Conservation (phyloP, 2,888 invertebrate genomes). For the Phoenoteleia sp. region DNA sequence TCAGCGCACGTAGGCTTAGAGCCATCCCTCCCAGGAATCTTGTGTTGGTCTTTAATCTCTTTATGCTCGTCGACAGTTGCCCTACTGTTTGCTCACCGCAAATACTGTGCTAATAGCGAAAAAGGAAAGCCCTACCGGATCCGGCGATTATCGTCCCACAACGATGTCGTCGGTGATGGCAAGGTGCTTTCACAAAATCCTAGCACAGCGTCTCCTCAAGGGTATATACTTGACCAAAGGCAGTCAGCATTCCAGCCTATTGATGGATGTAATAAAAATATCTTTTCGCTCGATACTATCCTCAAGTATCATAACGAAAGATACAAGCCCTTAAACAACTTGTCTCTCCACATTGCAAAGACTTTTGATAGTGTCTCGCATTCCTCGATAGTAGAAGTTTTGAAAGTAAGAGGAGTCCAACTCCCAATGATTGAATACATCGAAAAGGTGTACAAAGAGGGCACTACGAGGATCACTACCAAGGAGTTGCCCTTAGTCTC, state of each 20-base stretch:
- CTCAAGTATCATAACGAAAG: no score
- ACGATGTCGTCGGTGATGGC: slow-evolving; percentile 21
- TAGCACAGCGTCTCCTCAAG: slow-evolving; percentile 72
- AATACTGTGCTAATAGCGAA: slow-evolving; percentile 18
- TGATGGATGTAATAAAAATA: slow-evolving; percentile 27
- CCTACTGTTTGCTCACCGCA: neutral
- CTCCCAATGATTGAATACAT: slow-evolving; percentile 4
- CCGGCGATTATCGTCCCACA: slow-evolving; percentile 21
- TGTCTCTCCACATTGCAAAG: slow-evolving; percentile 70
- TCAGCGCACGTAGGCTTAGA: slow-evolving; percentile 41
- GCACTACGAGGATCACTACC: slow-evolving; percentile 82
- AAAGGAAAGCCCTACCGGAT: neutral
- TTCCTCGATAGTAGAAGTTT: neutral
- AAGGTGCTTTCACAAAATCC: slow-evolving; percentile 16
- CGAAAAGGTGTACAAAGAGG: slow-evolving; percentile 72
- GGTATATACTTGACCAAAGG: slow-evolving; percentile 60
- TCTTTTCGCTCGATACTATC: slow-evolving; percentile 25
- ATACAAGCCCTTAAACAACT: slow-evolving; percentile 34
- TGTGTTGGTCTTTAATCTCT: slow-evolving; percentile 61
- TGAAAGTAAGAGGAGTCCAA: slow-evolving; percentile 4
- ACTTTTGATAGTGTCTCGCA: slow-evolving; percentile 74
- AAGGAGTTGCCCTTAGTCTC: neutral
- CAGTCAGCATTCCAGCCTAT: slow-evolving; percentile 69
- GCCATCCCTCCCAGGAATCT: slow-evolving; percentile 34
- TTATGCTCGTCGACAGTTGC: neutral